Evolutionary conservation across 1,140 invertebrate genomes (phyloP).

Genomic region (Cydia splendana): DNA sequence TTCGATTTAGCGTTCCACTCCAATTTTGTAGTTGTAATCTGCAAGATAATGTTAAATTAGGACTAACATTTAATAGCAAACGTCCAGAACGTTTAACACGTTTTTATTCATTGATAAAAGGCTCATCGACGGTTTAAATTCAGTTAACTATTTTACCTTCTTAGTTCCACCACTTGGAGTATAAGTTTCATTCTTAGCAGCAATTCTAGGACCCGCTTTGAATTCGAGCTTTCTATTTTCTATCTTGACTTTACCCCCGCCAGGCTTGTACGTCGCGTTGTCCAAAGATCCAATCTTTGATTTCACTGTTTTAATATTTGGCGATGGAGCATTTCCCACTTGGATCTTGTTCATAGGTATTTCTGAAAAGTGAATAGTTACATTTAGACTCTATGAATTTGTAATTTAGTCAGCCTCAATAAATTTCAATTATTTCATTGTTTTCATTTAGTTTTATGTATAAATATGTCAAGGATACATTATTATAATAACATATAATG

Average conservation of each 20-base stretch:
- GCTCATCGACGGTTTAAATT: constrained; percentile 1
- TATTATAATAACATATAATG: too few species aligned
- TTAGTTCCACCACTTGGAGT: constrained; percentile 93
- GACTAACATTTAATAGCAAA: neutral
- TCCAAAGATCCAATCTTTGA: constrained; percentile 97
- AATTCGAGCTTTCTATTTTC: constrained; percentile 93
- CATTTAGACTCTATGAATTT: neutral
- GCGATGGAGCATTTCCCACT: constrained; percentile 93
- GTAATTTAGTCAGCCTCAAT: neutral
- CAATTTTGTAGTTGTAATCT: constrained; percentile 92
- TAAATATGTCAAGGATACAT: too few species aligned
- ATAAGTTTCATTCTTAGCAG: constrained; percentile 95
- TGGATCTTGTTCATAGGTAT: constrained; percentile 96
- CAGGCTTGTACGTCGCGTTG: constrained; percentile 95
- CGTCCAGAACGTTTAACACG: neutral
- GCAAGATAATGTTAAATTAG: constrained; percentile 43
- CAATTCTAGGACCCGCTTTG: constrained; percentile 88
- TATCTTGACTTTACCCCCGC: constrained; percentile 95
- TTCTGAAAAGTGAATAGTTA: constrained; percentile 78
- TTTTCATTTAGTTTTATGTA: neutral
- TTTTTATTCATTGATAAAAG: neutral
- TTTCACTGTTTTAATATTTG: constrained; percentile 93
- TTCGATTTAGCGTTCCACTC: constrained; percentile 97
- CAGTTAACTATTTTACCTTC: constrained; percentile 84
- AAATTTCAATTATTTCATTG: neutral